Conservation (phyloP, 2,888 invertebrate species). For the Opisthograptis luteolata region DNA sequence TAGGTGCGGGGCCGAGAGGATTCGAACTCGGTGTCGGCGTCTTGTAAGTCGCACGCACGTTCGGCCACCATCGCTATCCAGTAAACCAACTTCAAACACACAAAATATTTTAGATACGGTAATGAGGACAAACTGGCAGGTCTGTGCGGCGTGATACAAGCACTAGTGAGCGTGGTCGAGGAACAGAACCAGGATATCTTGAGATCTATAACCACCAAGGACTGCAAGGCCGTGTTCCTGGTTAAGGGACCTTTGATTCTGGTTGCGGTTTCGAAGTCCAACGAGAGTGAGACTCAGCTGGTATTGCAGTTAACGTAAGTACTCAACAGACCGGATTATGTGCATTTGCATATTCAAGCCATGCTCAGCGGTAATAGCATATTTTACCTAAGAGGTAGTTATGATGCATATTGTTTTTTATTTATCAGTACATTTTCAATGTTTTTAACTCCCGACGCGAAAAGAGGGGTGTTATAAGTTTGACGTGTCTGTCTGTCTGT, state of each 20-base stretch:
- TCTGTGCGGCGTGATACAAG: constrained; percentile 97
- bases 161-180: constrained; percentile 95
- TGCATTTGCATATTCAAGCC: no score
- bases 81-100: constrained; percentile 12
- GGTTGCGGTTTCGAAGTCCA: constrained; percentile 92
- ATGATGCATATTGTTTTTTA: no score
- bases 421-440: no score
- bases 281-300: constrained; percentile 93
- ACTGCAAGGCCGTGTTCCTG: constrained; percentile 95
- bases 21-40: no score
- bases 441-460: no score
- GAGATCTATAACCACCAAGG: constrained; percentile 92
- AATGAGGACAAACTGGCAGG: constrained; percentile 97
- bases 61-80: no score
- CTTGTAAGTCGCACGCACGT: no score
- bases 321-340: background rate
- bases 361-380: no score
- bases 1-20: no score
- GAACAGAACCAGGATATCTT: constrained; percentile 92
- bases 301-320: constrained; percentile 93
- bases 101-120: constrained; percentile 87
- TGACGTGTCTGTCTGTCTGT: no score
- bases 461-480: no score
- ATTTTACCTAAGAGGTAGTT: no score
- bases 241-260: constrained; percentile 96